phyloP scores from a whole-genome alignment of 2,888 invertebrate genomes.

The Drosophila peninsularis region DNA sequence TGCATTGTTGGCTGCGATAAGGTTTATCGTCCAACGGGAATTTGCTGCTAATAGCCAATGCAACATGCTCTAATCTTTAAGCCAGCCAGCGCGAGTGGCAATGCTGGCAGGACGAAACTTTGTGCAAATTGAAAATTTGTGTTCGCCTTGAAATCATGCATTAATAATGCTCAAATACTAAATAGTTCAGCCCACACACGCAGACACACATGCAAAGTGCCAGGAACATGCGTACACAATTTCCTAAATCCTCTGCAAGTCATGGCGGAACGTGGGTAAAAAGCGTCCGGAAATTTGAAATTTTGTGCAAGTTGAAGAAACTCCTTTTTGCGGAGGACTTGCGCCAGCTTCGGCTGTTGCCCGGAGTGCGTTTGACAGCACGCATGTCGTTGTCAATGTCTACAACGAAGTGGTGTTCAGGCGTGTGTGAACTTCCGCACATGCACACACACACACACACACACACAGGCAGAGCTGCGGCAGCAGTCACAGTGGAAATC shows the following conservation, averaged over 20 bases:
- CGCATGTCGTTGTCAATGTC: slow-evolving; percentile 44
- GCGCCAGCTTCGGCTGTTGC: slow-evolving; percentile 2
- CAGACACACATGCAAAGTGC: slow-evolving; percentile 49
- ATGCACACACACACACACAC: slow-evolving; percentile 52
- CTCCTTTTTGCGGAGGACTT: slow-evolving; percentile 8
- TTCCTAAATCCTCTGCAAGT: slow-evolving; percentile 57
- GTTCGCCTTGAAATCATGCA: slow-evolving; percentile 71
- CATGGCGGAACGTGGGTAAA: slow-evolving; percentile 32
- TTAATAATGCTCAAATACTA: slow-evolving; percentile 70
- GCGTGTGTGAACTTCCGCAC: slow-evolving; percentile 78
- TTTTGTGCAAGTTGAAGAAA: slow-evolving; percentile 62
- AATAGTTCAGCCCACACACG: slow-evolving; percentile 61
- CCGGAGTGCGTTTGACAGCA: slow-evolving; percentile 66
- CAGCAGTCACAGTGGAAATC: slow-evolving; percentile 32
- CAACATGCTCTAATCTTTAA: slow-evolving; percentile 51
- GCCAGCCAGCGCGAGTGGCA: not conserved
- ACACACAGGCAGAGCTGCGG: slow-evolving; percentile 18
- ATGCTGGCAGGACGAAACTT: slow-evolving; percentile 2
- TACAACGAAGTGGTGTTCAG: slow-evolving; percentile 65
- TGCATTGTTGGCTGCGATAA: slow-evolving; percentile 54
- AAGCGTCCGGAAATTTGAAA: slow-evolving; percentile 73
- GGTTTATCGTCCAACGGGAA: slow-evolving; percentile 47
- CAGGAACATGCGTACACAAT: slow-evolving; percentile 78
- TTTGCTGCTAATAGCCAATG: slow-evolving; percentile 54
- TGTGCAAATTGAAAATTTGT: slow-evolving; percentile 72